A percentile compares a stretch with the other conserved stretches of the same genome.
These are phyloP conservation scores for Cryptocephalus primarius DNA, from an alignment of 2,888 invertebrate genomes.

Conservation along the genomic window DNA sequence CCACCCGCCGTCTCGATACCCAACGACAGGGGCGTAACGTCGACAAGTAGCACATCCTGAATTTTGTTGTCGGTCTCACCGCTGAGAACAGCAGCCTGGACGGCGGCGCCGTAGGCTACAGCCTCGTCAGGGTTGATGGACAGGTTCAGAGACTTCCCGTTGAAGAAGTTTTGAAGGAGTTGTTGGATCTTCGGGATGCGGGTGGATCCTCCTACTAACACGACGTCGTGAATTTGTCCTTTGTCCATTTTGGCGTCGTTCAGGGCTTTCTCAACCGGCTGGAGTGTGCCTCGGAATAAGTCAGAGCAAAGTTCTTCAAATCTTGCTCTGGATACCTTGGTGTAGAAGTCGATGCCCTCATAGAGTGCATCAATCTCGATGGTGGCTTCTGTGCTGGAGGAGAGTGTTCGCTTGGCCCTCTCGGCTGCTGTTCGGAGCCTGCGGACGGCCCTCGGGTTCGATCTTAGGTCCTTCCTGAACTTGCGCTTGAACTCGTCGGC, in stretches of 20 bases:
- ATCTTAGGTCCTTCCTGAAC: slow-evolving; percentile 55
- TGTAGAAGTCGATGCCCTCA: slow-evolving; percentile 63
- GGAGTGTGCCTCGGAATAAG: slow-evolving; percentile 52
- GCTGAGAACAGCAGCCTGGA: slow-evolving; percentile 29
- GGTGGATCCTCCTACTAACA: slow-evolving; percentile 71
- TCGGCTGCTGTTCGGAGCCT: slow-evolving; percentile 66
- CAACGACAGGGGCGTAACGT: slow-evolving; percentile 56
- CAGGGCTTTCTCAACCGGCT: slow-evolving; percentile 62
- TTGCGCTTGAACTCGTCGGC: slow-evolving; percentile 60
- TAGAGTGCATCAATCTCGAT: slow-evolving; percentile 67
- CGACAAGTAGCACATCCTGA: slow-evolving; percentile 60
- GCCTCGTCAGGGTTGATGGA: slow-evolving; percentile 34
- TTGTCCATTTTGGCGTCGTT: slow-evolving; percentile 69
- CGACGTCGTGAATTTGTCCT: slow-evolving; percentile 62
- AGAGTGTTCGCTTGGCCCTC: slow-evolving; percentile 64
- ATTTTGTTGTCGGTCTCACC: slow-evolving; percentile 53
- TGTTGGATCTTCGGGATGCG: slow-evolving; percentile 70
- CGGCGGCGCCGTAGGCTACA: slow-evolving; percentile 33
- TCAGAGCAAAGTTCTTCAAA: slow-evolving; percentile 67
- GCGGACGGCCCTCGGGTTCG: slow-evolving; percentile 49
- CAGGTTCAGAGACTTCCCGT: slow-evolving; percentile 37
- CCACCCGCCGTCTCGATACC: slow-evolving; percentile 71
- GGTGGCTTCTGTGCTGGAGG: slow-evolving; percentile 63
- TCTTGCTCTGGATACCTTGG: slow-evolving; percentile 61
- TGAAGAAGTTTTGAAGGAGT: slow-evolving; percentile 63